A percentile compares a stretch with the other conserved stretches of the same genome.
Evolutionary conservation across 2,113 vertebrate genomes (phyloP).

Genomic region (Nerophis ophidion): DNA sequence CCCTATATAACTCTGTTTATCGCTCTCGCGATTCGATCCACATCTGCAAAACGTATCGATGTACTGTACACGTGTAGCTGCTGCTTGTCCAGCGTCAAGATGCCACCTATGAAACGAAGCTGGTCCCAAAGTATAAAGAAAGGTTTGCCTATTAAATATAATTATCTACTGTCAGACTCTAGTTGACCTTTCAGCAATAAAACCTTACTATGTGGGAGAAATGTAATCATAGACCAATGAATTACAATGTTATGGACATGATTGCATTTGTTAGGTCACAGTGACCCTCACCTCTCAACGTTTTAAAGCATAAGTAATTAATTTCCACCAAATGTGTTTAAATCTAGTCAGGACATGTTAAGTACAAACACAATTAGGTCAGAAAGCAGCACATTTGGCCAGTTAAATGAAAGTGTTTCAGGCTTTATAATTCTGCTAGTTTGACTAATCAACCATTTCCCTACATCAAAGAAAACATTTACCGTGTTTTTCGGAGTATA

Average conservation of each 20-base stretch:
- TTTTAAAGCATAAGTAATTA: background rate
- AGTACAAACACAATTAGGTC: too few species aligned
- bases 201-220: background rate
- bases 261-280: background rate
- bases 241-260: background rate
- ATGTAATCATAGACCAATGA: background rate
- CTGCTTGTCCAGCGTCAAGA: background rate
- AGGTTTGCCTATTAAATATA: background rate
- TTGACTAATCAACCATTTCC: too few species aligned
- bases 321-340: too few species aligned
- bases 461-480: too few species aligned
- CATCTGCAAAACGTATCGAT: background rate
- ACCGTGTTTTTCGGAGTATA: too few species aligned
- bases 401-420: background rate
- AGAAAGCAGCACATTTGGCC: too few species aligned
- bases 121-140: background rate
- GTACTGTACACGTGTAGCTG: background rate
- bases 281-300: background rate
- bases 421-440: background rate
- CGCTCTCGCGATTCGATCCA: background rate
- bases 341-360: too few species aligned
- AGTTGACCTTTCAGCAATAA: background rate
- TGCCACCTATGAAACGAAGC: background rate
- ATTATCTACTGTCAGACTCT: background rate
- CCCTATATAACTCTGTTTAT: conserved; percentile 7